Evolutionary conservation across 1,140 invertebrate genomes (phyloP).

Genomic region (Drosophila ercepeae): DNA sequence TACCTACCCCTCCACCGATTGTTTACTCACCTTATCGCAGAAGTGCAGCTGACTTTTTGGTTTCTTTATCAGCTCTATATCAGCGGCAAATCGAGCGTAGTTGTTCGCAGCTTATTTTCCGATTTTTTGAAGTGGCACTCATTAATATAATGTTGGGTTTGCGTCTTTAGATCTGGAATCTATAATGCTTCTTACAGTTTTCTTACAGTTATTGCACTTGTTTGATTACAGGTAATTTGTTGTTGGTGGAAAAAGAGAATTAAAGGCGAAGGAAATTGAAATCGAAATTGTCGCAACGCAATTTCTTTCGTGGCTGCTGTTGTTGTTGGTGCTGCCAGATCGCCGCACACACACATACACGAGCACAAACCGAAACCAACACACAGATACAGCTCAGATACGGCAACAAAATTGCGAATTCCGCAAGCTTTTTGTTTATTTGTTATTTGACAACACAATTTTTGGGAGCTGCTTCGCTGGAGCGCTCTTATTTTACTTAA

Average conservation of each 20-base stretch:
- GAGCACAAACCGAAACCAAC: conserved; percentile 8
- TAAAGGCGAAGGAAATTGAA: conserved; percentile 37
- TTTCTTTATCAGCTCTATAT: conserved; percentile 47
- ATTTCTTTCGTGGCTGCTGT: conserved; percentile 69
- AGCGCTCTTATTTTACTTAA: conserved; percentile 33
- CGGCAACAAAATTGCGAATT: conserved; percentile 64
- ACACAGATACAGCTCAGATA: conserved; percentile 20
- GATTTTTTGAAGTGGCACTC: conserved; percentile 33
- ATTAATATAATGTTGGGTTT: conserved; percentile 33
- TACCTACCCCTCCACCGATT: conserved; percentile 9
- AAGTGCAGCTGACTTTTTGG: conserved; percentile 69
- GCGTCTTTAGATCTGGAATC: conserved; percentile 26
- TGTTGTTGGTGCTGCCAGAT: conserved; percentile 77
- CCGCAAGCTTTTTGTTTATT: conserved; percentile 54
- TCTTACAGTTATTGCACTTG: neutral
- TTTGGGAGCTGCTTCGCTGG: conserved; percentile 10
- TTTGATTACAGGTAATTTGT: conserved; percentile 3
- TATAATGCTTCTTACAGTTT: neutral
- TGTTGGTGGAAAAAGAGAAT: conserved; percentile 16
- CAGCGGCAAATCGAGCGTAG: conserved; percentile 54
- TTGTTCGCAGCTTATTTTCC: conserved; percentile 31
- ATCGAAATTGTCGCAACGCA: conserved; percentile 66
- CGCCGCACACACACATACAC: conserved; percentile 41
- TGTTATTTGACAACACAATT: conserved; percentile 54
- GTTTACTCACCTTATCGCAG: conserved; percentile 75